Evolutionary conservation across 1,140 invertebrate genomes (phyloP).

Genomic region (Mylabris phalerata): DNA sequence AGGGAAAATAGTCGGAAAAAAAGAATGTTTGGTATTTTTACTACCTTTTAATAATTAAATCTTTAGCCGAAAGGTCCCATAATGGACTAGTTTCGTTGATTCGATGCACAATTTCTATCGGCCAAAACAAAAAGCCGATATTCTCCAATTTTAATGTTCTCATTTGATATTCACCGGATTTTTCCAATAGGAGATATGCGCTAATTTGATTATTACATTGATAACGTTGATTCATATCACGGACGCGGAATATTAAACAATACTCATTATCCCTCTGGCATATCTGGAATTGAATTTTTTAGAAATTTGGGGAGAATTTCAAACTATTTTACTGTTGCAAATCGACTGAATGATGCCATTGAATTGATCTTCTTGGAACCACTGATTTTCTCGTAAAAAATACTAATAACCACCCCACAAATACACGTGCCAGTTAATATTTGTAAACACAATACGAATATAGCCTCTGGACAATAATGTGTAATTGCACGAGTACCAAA

Average conservation of each 20-base stretch:
- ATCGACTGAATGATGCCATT: conserved; percentile 52
- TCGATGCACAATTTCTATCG: conserved; percentile 55
- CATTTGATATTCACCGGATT: conserved; percentile 30
- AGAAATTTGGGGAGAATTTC: not conserved
- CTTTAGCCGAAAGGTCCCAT: conserved; percentile 47
- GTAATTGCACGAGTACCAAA: conserved; percentile 70
- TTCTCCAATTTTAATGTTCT: conserved; percentile 29
- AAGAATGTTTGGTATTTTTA: not conserved
- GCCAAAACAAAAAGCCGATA: conserved; percentile 53
- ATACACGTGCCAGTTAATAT: conserved; percentile 51
- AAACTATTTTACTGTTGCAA: conserved; percentile 47
- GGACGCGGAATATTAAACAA: conserved; percentile 55
- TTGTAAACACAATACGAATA: conserved; percentile 61
- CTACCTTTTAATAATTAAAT: conserved; percentile 50
- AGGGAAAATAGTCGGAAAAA: too few relatives aligned
- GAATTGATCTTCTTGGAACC: conserved; percentile 47
- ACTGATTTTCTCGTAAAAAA: conserved; percentile 54
- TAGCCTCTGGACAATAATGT: conserved; percentile 76
- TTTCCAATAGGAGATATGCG: conserved; percentile 46
- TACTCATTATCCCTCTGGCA: conserved; percentile 53
- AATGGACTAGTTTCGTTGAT: conserved; percentile 54
- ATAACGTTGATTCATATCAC: conserved; percentile 52
- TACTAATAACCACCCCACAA: conserved; percentile 51
- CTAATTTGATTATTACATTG: conserved; percentile 51
- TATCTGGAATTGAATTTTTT: conserved; percentile 40